Evolutionary conservation across 2,888 invertebrate species (phyloP).

Genomic region (Pandemis corylana): DNA sequence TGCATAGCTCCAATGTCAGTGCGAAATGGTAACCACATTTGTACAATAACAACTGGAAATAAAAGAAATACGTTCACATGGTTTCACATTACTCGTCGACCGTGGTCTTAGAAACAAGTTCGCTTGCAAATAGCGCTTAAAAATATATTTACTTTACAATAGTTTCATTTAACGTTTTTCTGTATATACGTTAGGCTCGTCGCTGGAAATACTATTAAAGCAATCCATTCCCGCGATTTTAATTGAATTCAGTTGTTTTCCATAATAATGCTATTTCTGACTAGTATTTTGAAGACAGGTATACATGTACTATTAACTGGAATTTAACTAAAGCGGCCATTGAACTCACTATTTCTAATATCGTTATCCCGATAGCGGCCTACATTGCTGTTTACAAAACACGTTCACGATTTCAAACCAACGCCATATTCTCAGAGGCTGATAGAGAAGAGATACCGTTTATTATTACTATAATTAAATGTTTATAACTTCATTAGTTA

Average conservation of each 20-base stretch:
- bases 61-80: conserved; percentile 22
- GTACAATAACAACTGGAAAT: conserved; percentile 4
- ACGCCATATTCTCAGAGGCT: conserved; percentile 36
- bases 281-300: conserved; percentile 49
- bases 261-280: conserved; percentile 56
- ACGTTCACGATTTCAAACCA: conserved; percentile 60
- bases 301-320: conserved; percentile 59
- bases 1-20: conserved; percentile 7
- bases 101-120: conserved; percentile 11
- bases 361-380: conserved; percentile 73
- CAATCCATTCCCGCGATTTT: background rate
- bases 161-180: background rate
- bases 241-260: conserved; percentile 41
- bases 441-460: conserved; percentile 36
- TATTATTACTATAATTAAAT: background rate
- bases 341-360: conserved; percentile 63
- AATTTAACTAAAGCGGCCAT: conserved; percentile 78
- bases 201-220: background rate
- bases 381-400: conserved; percentile 64
- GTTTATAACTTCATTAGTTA: conserved; percentile 13
- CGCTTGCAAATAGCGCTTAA: background rate
- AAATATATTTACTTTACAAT: background rate
- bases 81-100: conserved; percentile 20
- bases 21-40: conserved; percentile 16
- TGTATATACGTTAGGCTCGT: too few species aligned